Percentiles rank a stretch among this genome's conserved stretches.
phyloP scores from a whole-genome alignment of 2,113 vertebrate species.

The Corythaixoides concolor region DNA sequence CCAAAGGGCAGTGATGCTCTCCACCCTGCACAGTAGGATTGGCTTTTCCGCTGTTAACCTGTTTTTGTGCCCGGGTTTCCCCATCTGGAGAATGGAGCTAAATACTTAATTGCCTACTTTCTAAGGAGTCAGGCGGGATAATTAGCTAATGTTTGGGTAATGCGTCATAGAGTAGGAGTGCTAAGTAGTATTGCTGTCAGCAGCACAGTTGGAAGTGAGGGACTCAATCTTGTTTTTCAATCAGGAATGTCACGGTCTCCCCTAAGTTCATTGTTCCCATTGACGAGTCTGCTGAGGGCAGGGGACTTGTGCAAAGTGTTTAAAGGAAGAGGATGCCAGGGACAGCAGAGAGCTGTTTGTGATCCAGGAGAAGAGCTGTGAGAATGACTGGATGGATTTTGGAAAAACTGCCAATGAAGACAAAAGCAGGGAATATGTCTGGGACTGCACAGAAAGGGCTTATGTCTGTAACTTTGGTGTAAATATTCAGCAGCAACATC shows the following conservation, averaged over 20 bases:
- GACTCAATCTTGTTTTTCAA: conserved; percentile 6
- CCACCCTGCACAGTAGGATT: neutral
- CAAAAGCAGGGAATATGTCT: neutral
- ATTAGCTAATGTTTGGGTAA: conserved; percentile 50
- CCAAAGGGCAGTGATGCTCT: neutral
- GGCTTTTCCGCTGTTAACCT: neutral
- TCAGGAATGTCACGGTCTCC: neutral
- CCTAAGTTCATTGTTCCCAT: neutral
- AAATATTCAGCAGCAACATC: neutral
- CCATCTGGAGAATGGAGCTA: neutral
- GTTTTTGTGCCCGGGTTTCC: neutral
- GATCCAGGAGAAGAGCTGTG: neutral
- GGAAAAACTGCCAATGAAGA: neutral
- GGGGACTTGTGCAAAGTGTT: neutral
- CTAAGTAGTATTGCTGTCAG: conserved; percentile 29
- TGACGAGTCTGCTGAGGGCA: neutral
- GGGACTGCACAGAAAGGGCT: neutral
- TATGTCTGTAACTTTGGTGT: neutral
- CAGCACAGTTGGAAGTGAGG: conserved; percentile 44
- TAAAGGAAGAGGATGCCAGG: neutral
- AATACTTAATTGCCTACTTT: conserved; percentile 32
- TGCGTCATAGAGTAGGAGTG: conserved; percentile 9
- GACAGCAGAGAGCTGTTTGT: neutral
- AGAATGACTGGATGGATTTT: neutral
- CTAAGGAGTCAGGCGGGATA: conserved; percentile 14